A percentile compares a stretch with the other conserved stretches of the same genome.
phyloP scores from a whole-genome alignment of 2,888 invertebrate genomes.

The Agelastica alni region DNA sequence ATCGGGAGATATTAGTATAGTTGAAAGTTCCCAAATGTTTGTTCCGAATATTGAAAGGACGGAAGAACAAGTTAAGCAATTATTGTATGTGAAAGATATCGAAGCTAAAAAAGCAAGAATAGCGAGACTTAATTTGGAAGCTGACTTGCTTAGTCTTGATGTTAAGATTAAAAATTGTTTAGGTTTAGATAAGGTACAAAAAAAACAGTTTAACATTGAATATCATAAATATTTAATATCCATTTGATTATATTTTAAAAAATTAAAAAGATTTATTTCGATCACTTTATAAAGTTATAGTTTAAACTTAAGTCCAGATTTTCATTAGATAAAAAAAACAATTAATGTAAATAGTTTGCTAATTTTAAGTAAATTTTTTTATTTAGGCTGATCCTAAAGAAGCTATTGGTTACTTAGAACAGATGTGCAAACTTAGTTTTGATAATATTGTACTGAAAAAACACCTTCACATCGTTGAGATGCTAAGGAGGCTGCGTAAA shows the following conservation, averaged over 20 bases:
- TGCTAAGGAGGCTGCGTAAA: constrained; percentile 72
- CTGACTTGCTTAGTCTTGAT: constrained; percentile 67
- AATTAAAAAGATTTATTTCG: too few species aligned
- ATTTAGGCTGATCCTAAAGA: constrained; percentile 69
- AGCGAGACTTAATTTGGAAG: constrained; percentile 62
- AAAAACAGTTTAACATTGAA: too few species aligned
- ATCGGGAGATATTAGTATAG: constrained; percentile 21
- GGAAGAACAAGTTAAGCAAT: constrained; percentile 63
- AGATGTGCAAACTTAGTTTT: constrained; percentile 61
- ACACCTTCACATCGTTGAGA: constrained; percentile 78
- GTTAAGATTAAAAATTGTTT: constrained; percentile 69
- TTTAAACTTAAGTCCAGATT: too few species aligned
- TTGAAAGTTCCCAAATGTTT: constrained; percentile 47
- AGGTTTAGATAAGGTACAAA: constrained; percentile 28
- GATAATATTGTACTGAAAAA: constrained; percentile 79
- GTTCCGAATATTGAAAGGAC: constrained; percentile 66
- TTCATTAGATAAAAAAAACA: too few species aligned
- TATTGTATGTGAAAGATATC: constrained; percentile 60
- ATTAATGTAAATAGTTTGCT: too few species aligned
- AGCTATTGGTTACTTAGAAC: constrained; percentile 71
- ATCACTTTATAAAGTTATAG: too few species aligned
- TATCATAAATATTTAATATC: too few species aligned
- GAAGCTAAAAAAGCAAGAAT: constrained; percentile 63
- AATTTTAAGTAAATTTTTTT: constrained; percentile 1
- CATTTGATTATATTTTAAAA: too few species aligned